A percentile compares a stretch with the other conserved stretches of the same genome.
These are phyloP conservation scores for Scatophagus argus DNA, from an alignment of 2,113 vertebrate genomes.

Conservation along the genomic window DNA sequence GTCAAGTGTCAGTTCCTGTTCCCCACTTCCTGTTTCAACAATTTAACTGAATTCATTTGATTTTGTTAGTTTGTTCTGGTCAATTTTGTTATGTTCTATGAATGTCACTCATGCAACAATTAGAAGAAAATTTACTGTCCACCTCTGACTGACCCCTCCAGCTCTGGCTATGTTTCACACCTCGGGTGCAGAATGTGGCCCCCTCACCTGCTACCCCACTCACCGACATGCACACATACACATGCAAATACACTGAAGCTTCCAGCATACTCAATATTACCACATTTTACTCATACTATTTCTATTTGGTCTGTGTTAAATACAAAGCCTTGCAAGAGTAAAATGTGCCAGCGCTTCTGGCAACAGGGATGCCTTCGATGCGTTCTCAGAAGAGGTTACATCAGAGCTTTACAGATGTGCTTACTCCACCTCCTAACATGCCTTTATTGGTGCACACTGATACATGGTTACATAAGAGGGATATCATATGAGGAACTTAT, in stretches of 20 bases:
- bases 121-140: slow-evolving; percentile 67
- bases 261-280: not conserved
- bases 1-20: not conserved
- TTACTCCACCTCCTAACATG: not conserved
- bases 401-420: not conserved
- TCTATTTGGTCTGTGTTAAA: not conserved
- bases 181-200: slow-evolving; percentile 74
- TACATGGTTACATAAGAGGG: not conserved
- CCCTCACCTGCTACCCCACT: slow-evolving; percentile 46
- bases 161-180: slow-evolving; percentile 78
- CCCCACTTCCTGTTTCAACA: not conserved
- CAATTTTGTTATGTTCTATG: not conserved
- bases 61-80: not conserved
- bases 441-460: not conserved
- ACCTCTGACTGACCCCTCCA: slow-evolving; percentile 68
- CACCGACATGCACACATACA: slow-evolving; percentile 22
- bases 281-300: not conserved
- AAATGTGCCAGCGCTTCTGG: not conserved
- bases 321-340: not conserved
- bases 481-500: too few relatives aligned
- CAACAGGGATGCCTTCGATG: not conserved
- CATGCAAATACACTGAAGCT: slow-evolving; percentile 1
- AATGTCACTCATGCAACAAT: slow-evolving; percentile 53
- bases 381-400: not conserved
- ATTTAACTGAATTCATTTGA: not conserved